Evolutionary conservation across 2,888 invertebrate genomes (phyloP).

Genomic region (Cryptocheilus praepositus): DNA sequence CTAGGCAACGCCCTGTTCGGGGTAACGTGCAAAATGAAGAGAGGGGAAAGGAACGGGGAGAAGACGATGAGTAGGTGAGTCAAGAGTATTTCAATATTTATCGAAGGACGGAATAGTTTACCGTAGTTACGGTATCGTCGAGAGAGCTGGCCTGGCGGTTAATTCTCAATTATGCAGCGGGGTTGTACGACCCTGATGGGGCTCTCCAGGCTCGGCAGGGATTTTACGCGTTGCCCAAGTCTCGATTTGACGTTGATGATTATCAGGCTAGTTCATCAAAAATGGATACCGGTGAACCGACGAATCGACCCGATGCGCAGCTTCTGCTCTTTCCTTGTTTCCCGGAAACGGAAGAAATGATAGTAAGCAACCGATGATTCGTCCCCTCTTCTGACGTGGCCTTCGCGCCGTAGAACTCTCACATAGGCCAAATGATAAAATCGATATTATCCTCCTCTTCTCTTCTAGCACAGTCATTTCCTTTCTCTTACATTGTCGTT

Average conservation of each 20-base stretch:
- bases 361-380: neutral
- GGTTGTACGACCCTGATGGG: conserved; percentile 20
- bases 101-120: conserved; percentile 37
- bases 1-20: too few species aligned
- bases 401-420: conserved; percentile 47
- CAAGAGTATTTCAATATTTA: conserved; percentile 43
- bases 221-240: conserved; percentile 26
- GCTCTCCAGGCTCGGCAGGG: conserved; percentile 20
- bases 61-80: neutral
- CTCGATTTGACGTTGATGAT: neutral
- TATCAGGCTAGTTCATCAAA: neutral
- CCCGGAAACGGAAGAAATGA: too few species aligned
- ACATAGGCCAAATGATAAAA: conserved; percentile 53
- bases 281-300: too few species aligned
- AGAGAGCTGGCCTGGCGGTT: conserved; percentile 26
- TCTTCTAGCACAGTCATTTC: neutral
- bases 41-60: neutral
- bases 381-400: neutral
- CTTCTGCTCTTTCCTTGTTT: too few species aligned
- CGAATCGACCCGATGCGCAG: too few species aligned
- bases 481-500: too few species aligned
- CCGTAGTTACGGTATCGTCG: conserved; percentile 31
- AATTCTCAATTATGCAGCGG: conserved; percentile 47
- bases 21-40: neutral
- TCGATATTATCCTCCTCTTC: conserved; percentile 42